Base-by-base conservation (phyloP, 2,797 vertebrate species). In the Liasis olivaceus region DNA sequence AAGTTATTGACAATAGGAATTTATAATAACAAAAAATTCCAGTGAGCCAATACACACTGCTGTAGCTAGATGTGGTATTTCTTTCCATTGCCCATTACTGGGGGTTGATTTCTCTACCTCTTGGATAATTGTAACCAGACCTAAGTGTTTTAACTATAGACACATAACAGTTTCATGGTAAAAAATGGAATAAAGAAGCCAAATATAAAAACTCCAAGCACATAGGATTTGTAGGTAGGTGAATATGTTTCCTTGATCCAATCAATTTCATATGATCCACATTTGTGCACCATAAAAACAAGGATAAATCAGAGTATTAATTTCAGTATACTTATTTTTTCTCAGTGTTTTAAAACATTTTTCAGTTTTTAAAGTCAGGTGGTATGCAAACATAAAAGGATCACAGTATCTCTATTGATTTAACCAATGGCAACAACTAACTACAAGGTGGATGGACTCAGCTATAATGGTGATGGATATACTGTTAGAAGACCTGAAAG, bases 181-280 rank as follows among this genome's bases (percentile, higher is more conserved):
- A 87, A 51, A 28, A 93, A 86, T 77, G 94, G 86, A 89, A 93
- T 0, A 2, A 94, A 94, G 60, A 92, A 96, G 90, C 12, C 58
- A 47, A 89, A 90, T 0, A 95, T 77, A 77, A 95, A 95, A 58
- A 91, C 36, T 4, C 14, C 31, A 2, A 93, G 93, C 5, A 36
- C 77, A 5, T 7, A 42, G 4, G 56, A 91, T 63, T 89, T 96
- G 89, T 24, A 95, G 47, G 88, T 24, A 9, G 66, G 56, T 85
- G 93, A 96, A 92, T 91, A 94, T 1, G 51, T 92, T 89, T 92
- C 91, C 15, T 59, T 88, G 36, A 89, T 56, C 93, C 87, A 91
- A 2, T 89, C 89, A 87, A 58, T 94, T 94, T 95, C 36, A 89
- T 51, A 62, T 0, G 62, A 92, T 90, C 89, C 3, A 1, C 92